Evolutionary conservation across 2,113 vertebrate species (phyloP).

Genomic region (Choloepus hoffmanni): DNA sequence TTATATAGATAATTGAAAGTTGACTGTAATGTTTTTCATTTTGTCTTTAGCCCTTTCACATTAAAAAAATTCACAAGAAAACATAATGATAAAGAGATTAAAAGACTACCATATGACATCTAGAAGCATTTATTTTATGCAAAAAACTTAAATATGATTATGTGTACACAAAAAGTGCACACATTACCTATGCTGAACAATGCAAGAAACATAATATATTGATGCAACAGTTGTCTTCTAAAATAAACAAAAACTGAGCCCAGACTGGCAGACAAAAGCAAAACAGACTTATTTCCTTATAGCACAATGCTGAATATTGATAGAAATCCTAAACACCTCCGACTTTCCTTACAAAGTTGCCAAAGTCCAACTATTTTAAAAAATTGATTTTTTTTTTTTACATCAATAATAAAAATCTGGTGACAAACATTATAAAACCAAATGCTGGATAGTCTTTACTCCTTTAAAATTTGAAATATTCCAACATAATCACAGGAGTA

Average conservation of each 20-base stretch:
- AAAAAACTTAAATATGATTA: conserved; percentile 93
- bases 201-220: conserved; percentile 88
- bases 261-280: conserved; percentile 89
- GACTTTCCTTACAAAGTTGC: conserved; percentile 90
- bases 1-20: conserved; percentile 72
- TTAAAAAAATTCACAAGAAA: conserved; percentile 72
- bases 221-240: conserved; percentile 88
- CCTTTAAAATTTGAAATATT: conserved; percentile 89
- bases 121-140: conserved; percentile 96
- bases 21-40: conserved; percentile 50
- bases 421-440: conserved; percentile 91
- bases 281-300: conserved; percentile 87
- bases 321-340: conserved; percentile 87
- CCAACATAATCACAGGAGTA: conserved; percentile 87
- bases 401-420: conserved; percentile 91
- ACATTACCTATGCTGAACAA: conserved; percentile 91
- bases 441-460: conserved; percentile 88
- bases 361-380: conserved; percentile 88
- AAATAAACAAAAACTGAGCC: conserved; percentile 88
- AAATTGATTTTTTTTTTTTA: conserved; percentile 87
- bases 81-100: conserved; percentile 69
- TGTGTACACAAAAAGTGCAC: conserved; percentile 89
- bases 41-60: conserved; percentile 76
- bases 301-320: conserved; percentile 87
- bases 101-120: conserved; percentile 88